Conservation (phyloP, 2,113 vertebrate genomes). For the Albula glossodonta region DNA sequence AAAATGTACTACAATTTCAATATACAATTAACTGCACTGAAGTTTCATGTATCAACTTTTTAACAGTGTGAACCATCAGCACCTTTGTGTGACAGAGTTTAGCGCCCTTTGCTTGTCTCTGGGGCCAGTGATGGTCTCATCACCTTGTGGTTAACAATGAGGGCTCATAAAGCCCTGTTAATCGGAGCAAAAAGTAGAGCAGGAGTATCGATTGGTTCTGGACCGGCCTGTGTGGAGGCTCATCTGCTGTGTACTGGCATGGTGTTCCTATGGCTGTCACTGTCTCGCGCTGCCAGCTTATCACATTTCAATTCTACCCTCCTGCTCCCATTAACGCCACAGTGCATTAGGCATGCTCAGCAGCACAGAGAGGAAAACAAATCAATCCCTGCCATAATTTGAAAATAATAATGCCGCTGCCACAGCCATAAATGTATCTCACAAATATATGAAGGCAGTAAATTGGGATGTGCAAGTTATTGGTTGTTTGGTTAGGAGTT, state of each 20-base stretch:
- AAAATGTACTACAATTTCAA: too few relatives aligned
- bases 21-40: too few relatives aligned
- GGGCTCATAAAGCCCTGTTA: background rate
- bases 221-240: background rate
- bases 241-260: slow-evolving; percentile 2
- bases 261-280: background rate
- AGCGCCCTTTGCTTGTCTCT: too few relatives aligned
- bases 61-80: too few relatives aligned
- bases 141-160: background rate
- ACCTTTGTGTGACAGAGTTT: background rate
- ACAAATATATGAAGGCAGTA: background rate
- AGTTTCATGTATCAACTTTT: too few relatives aligned
- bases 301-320: background rate
- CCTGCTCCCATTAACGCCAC: background rate
- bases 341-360: background rate
- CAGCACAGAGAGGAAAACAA: background rate
- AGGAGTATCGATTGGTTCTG: slow-evolving; percentile 17
- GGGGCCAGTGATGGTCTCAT: background rate
- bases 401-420: background rate
- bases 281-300: background rate
- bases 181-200: background rate
- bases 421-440: background rate
- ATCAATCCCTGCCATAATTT: slow-evolving; percentile 11
- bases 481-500: background rate
- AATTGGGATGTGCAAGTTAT: slow-evolving; percentile 1